These are phyloP conservation scores for Rhodophaea formosa DNA, from an alignment of 2,888 invertebrate genomes.

Conservation along the genomic window DNA sequence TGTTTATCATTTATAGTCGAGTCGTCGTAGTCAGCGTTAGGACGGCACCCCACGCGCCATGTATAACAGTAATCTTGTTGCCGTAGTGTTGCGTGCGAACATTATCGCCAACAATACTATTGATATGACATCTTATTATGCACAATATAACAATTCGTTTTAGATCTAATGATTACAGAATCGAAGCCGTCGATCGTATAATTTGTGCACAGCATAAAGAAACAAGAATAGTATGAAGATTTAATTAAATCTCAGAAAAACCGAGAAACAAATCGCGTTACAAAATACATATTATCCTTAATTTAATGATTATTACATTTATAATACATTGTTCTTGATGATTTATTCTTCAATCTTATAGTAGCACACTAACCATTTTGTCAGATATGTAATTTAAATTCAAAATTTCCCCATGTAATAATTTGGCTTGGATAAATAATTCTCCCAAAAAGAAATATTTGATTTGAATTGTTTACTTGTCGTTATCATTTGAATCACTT, in stretches of 20 bases:
- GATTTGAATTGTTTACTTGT: conserved; percentile 51
- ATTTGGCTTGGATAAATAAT: conserved; percentile 73
- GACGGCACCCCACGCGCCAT: conserved; percentile 18
- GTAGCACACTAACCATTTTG: conserved; percentile 82
- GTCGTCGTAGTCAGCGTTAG: conserved; percentile 8
- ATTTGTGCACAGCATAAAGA: conserved; percentile 77
- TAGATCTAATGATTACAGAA: conserved; percentile 60
- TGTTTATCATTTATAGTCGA: neutral
- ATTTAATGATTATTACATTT: conserved; percentile 77
- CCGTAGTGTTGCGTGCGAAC: conserved; percentile 35
- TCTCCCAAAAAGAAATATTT: conserved; percentile 57
- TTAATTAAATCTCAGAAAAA: conserved; percentile 72
- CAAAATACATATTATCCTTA: conserved; percentile 79
- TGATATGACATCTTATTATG: conserved; percentile 62
- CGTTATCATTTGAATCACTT: conserved; percentile 49
- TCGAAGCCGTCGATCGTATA: conserved; percentile 63
- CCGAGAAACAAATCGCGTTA: conserved; percentile 75
- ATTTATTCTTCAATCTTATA: conserved; percentile 73
- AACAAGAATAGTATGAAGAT: conserved; percentile 65
- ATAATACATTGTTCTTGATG: conserved; percentile 78
- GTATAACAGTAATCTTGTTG: conserved; percentile 32
- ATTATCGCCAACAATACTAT: conserved; percentile 50
- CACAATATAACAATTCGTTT: conserved; percentile 69
- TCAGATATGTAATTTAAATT: conserved; percentile 81
- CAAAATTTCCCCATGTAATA: conserved; percentile 78